phyloP scores from a whole-genome alignment of 64 coral and sea anemone genomes.

The Actinia tenebrosa region DNA sequence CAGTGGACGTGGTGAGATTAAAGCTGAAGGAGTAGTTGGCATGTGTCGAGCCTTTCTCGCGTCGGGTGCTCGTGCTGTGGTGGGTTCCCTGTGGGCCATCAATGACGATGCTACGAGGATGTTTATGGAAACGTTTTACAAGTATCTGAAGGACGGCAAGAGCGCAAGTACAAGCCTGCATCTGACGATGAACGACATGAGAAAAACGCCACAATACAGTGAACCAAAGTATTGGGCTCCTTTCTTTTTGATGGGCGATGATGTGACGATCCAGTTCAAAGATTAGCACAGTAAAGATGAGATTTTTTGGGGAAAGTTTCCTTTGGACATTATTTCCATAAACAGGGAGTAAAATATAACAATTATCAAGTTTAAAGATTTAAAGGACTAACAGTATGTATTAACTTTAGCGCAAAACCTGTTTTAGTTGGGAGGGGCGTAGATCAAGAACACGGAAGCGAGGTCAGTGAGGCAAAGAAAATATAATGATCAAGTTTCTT shows the following conservation, averaged over 20 bases:
- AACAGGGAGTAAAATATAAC: no score
- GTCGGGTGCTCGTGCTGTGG: not conserved
- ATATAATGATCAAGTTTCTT: no score
- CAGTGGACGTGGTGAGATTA: not conserved
- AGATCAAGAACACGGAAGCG: no score
- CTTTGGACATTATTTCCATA: not conserved
- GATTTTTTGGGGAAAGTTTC: not conserved
- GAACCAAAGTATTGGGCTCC: conserved; percentile 29
- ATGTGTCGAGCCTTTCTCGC: conserved; percentile 9
- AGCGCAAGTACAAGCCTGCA: conserved; percentile 21
- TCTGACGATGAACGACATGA: conserved; percentile 29
- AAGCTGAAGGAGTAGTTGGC: conserved; percentile 12
- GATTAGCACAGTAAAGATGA: not conserved
- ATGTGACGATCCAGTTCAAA: not conserved
- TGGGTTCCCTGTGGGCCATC: not conserved
- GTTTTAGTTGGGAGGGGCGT: no score
- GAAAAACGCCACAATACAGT: not conserved
- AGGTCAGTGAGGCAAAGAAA: no score
- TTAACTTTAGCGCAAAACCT: no score
- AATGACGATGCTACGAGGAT: not conserved
- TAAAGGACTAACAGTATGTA: no score
- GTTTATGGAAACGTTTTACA: conserved; percentile 27
- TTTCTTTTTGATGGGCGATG: conserved; percentile 30
- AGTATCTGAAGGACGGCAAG: conserved; percentile 19
- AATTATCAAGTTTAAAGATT: no score